phyloP scores from a whole-genome alignment of 2,113 vertebrate species.

The Crypturellus undulatus region DNA sequence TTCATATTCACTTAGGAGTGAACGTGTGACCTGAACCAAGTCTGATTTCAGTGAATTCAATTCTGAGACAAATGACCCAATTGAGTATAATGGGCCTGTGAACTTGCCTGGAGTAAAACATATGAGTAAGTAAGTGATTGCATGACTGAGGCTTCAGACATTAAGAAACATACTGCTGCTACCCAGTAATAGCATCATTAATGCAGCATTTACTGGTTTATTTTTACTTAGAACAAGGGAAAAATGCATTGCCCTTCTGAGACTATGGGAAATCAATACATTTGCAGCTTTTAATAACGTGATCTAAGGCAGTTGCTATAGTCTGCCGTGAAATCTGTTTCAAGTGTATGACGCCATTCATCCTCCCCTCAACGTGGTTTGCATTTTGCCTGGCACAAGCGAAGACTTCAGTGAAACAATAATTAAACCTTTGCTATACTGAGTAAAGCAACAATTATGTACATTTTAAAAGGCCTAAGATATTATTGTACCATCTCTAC shows the following conservation, averaged over 20 bases:
- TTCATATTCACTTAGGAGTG: neutral
- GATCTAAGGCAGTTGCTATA: constrained; percentile 26
- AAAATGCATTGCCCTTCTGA: constrained; percentile 46
- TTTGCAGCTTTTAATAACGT: constrained; percentile 50
- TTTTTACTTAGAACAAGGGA: constrained; percentile 47
- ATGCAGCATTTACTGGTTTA: constrained; percentile 45
- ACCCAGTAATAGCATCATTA: constrained; percentile 47
- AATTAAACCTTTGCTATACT: constrained; percentile 40
- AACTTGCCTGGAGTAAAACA: constrained; percentile 54
- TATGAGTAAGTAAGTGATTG: constrained; percentile 44
- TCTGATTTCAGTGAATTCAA: constrained; percentile 40
- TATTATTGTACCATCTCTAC: neutral
- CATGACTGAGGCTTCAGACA: constrained; percentile 5
- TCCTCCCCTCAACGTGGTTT: neutral
- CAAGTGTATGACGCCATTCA: neutral
- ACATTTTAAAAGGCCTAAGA: constrained; percentile 12
- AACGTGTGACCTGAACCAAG: neutral
- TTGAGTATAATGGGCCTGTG: constrained; percentile 37
- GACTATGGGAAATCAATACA: constrained; percentile 43
- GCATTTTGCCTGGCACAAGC: constrained; percentile 44
- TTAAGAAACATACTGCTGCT: constrained; percentile 28
- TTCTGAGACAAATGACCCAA: constrained; percentile 59
- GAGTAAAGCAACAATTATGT: constrained; percentile 32
- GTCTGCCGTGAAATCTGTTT: constrained; percentile 2
- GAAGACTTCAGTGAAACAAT: constrained; percentile 11